A percentile compares a stretch with the other conserved stretches of the same genome.
Evolutionary conservation across 2,888 invertebrate genomes (phyloP).

Genomic region (Noctua janthina): DNA sequence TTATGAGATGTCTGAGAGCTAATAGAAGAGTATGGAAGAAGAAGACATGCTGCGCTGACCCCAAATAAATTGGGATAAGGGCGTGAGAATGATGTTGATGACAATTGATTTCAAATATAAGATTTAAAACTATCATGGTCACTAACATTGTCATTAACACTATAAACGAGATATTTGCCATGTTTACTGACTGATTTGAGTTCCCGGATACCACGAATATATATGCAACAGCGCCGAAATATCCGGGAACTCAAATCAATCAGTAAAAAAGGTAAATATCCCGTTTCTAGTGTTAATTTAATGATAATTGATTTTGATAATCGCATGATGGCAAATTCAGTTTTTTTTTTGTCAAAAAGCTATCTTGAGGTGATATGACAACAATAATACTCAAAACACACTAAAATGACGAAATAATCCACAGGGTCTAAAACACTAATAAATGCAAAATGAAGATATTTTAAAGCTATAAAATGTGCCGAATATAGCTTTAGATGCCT

Average conservation of each 20-base stretch:
- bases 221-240: no score
- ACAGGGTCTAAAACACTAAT: conserved; percentile 11
- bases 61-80: not conserved
- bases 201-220: no score
- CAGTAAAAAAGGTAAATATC: no score
- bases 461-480: conserved; percentile 41
- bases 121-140: no score
- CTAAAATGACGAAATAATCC: conserved; percentile 24
- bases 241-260: no score
- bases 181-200: no score
- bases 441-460: conserved; percentile 47
- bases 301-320: not conserved
- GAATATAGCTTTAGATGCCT: conserved; percentile 39
- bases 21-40: not conserved
- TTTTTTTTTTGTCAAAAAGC: not conserved
- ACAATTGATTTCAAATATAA: no score
- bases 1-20: not conserved
- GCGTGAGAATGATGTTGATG: not conserved
- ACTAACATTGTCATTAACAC: no score
- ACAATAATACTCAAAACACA: conserved; percentile 17
- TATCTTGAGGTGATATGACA: not conserved
- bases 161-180: no score
- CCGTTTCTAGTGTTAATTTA: no score
- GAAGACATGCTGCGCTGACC: not conserved
- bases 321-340: not conserved